Evolutionary conservation across 2,888 invertebrate species (phyloP), one percentile per base, ranked within the genome.

Genomic region (Campopleginae sp.): DNA sequence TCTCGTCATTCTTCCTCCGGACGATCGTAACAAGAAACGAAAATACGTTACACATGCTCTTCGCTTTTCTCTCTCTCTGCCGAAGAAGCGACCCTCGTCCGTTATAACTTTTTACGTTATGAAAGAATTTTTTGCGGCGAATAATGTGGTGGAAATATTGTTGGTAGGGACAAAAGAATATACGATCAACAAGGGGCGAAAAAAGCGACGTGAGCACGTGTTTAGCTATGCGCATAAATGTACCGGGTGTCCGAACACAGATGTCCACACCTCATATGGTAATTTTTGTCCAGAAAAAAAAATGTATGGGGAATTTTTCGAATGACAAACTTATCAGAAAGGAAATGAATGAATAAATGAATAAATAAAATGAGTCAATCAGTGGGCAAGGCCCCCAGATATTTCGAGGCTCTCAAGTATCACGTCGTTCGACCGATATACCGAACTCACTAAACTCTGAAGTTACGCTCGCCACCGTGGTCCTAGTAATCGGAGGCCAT

Each of bases 21-120:
- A 31, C 70, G 58, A 78, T 68, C 44, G 71, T 71, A 48, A 71
- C 46, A 48, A 79, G 58, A 65, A n/a, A 72, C 14, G 33, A 80
- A 66, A 80, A 51, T 38, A 51, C 14, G 48, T 71, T 54, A 12
- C 19, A n/a, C 48, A 33, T 51, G n/a, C 19, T 19, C 33, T 51
- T 71, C 19, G 1, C 10, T 71, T n/a, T 6, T n/a, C 33, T 51
- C 3, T n/a, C 33, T 38, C 19, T 65, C 44, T 54, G 42, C 8
- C 44, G 27, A 27, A 46, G 44, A 27, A 44, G 14, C 27, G 14
- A 27, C 27, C 23, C 68, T 17, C 44, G 44, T 23, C 27, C 44
- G 12, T 68, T 27, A 44, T 42, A 19, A 38, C 10, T 44, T 44
- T 46, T 42, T 23, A 7, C 17, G 17, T 17, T 5, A 68, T 46